Evolutionary conservation across 2,113 vertebrate genomes (phyloP).

Genomic region (Semnornis frantzii): DNA sequence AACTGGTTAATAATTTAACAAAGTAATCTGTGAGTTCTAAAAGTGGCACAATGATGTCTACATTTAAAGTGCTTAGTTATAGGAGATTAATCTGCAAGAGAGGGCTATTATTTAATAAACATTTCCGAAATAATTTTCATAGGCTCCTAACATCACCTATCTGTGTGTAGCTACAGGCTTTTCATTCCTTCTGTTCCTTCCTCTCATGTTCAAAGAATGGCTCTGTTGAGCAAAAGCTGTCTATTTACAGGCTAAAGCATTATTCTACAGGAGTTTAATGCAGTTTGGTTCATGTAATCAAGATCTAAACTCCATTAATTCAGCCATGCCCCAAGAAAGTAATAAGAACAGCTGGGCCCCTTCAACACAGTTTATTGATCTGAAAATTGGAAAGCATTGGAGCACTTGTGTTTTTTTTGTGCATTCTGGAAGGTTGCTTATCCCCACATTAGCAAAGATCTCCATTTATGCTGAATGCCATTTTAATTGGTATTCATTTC

Average conservation of each 20-base stretch:
- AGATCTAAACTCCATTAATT: background rate
- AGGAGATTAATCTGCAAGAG: slow-evolving; percentile 20
- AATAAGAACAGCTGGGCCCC: background rate
- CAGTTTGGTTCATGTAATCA: background rate
- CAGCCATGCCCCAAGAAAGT: background rate
- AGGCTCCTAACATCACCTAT: background rate
- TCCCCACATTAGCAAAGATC: background rate
- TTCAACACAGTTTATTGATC: background rate
- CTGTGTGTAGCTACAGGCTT: background rate
- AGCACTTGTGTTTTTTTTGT: background rate
- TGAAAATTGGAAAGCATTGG: background rate
- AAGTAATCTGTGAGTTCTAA: slow-evolving; percentile 57
- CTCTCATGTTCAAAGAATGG: background rate
- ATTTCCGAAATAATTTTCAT: background rate
- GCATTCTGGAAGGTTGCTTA: background rate
- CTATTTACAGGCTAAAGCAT: background rate
- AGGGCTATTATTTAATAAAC: slow-evolving; percentile 11
- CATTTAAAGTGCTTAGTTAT: slow-evolving; percentile 53
- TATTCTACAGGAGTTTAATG: background rate
- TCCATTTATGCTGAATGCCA: background rate
- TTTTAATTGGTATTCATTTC: background rate
- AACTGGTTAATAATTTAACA: slow-evolving; percentile 70
- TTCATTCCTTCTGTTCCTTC: background rate
- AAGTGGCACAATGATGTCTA: slow-evolving; percentile 20
- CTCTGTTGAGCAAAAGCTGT: background rate